Evolutionary conservation across 2,113 vertebrate genomes (phyloP), one percentile per base, ranked within the genome.

Genomic region (Notarius lentiginosus): DNA sequence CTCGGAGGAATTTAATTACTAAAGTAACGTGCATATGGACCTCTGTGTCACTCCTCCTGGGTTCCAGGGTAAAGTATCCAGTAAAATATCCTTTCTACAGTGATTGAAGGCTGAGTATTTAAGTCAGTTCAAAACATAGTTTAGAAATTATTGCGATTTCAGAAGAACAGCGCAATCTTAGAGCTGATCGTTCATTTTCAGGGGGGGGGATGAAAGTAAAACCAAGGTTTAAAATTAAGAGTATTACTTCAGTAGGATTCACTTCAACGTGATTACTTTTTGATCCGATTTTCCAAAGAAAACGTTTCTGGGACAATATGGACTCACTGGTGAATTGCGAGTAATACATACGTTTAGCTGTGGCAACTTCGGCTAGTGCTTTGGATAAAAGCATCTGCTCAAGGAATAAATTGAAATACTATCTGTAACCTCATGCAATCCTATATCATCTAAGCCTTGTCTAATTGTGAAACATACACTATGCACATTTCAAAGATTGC

Each of bases 1-100:
- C 47, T 27, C 22, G 66, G 65, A 41, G 56, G 41, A 79, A 84
- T 76, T 72, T 82, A 85, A 80, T 82, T 85, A 85, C 47, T 72
- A n/a, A 86, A 86, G 34, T 86, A 72, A 86, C 47, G 81, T 7
- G 41, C 47, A 61, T 79, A 70, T 5, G 4, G 61, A 55, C 27
- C 47, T 63, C 56, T 63, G 55, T 75, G 84, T 82, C 60, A 76
- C 55, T 56, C 41, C 88, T 84, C 41, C 3, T 55, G 47, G 47
- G 73, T 79, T 83, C 65, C 70, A 75, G 60, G 63, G 18, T 47
- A 86, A 86, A 55, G 27, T 60, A 82, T 70, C 20, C n/a, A 68
- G 49, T 24, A 41, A 79, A 84, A 34, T n/a, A 34, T 70, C 53
- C 30, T 34, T 82, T 63, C 8, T 49, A 51, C 63, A 73, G 70